phyloP scores from a whole-genome alignment of 2,113 vertebrate genomes.

The Hyperoodon ampullatus region DNA sequence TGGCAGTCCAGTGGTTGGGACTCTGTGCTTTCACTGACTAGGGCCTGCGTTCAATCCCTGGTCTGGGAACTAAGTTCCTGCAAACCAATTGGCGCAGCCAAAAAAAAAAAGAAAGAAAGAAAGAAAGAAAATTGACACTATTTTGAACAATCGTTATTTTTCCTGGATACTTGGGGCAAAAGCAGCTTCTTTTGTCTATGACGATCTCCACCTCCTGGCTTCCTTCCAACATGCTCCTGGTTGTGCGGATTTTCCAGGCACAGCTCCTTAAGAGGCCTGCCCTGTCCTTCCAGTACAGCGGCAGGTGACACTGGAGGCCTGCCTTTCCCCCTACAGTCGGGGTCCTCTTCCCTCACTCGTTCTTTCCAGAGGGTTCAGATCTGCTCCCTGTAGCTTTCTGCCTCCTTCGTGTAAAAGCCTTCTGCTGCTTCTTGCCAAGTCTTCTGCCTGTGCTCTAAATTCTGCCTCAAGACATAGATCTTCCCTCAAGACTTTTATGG shows the following conservation, averaged over 20 bases:
- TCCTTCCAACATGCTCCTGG: neutral
- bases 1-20: no score
- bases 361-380: neutral
- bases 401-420: neutral
- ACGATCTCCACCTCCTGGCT: neutral
- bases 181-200: neutral
- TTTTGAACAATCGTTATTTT: neutral
- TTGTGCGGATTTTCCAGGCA: neutral
- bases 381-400: neutral
- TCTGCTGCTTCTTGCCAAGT: neutral
- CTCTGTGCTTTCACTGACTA: no score
- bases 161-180: neutral
- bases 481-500: neutral
- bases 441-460: neutral
- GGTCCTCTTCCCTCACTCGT: neutral
- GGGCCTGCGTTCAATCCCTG: no score
- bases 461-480: neutral
- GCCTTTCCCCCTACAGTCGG: neutral
- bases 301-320: neutral
- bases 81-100: accelerated
- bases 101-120: no score
- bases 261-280: neutral
- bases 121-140: neutral
- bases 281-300: neutral
- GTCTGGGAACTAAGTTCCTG: no score